Base-by-base conservation (phyloP, 2,113 vertebrate genomes). In the Gobiocypris rarus region DNA sequence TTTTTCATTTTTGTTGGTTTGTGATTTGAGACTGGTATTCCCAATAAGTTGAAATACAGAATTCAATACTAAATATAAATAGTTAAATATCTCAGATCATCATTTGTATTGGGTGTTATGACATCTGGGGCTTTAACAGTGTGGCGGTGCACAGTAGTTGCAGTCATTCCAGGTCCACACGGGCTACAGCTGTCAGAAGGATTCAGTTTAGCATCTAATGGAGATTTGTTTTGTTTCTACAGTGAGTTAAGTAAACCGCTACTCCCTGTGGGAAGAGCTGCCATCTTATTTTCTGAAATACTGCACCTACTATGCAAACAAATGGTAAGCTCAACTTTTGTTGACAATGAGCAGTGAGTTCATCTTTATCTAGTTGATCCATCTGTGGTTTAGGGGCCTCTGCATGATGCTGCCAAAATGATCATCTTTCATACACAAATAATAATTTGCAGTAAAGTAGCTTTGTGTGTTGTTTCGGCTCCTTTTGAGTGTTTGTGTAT, bases 221-320 rank as follows among this genome's bases (percentile, higher is more conserved):
- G 58, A 75, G 15, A 74, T 1, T 86, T 52, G 87, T 86, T 86
- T 84, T 90, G 86, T 85, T 90, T 90, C 89, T 91, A 83, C 93
- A 99, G 98, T 96, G 97, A 99, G 96, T 96, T 98, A 95, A 97
- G 97, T 93, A 99, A 99, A 96, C 95, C 97, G 88, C 96, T 99
- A 92, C 95, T 98, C 96, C 96, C 96, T 94, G 97, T 96, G 91
- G 96, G 96, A 97, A 98, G 96, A 97, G 97, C 97, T 77, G 96
- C 96, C 80, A 88, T 97, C 92, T 95, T 99, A 93, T 94, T 99
- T 91, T 97, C 97, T 93, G 96, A 99, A 97, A 97, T 99, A 94
- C 93, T 99, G 95, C 97, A 97, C 96, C 96, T 98, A 96, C 97
- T 99, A 97, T 99, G 98, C 97, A 99, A 97, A 96, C 98, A 98